phyloP scores from a whole-genome alignment of 2,888 invertebrate species.

The Drosophila multiciliata region DNA sequence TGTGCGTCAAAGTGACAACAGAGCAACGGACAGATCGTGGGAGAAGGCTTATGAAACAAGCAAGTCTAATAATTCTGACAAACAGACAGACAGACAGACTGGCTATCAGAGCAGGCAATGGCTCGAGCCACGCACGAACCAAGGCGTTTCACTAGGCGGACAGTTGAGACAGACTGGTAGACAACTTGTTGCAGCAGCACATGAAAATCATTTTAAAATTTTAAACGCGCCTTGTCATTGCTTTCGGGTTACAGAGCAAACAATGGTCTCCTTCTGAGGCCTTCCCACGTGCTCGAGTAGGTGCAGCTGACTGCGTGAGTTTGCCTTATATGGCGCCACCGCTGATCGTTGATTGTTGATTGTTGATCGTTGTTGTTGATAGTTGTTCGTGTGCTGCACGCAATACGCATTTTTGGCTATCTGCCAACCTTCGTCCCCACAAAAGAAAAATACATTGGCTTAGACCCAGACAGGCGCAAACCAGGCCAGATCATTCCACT shows the following conservation, averaged over 20 bases:
- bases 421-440: constrained; percentile 37
- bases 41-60: constrained; percentile 49
- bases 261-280: constrained; percentile 55
- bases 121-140: constrained; percentile 43
- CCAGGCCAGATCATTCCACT: constrained; percentile 38
- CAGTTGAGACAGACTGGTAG: constrained; percentile 30
- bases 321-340: constrained; percentile 72
- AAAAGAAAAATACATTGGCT: constrained; percentile 52
- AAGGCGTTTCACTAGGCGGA: constrained; percentile 62
- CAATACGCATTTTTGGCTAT: constrained; percentile 74
- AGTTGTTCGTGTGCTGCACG: constrained; percentile 58
- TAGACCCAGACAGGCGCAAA: constrained; percentile 29
- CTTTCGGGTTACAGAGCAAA: constrained; percentile 65
- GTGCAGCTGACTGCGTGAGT: constrained; percentile 69
- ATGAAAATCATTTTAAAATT: constrained; percentile 78
- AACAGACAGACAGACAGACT: constrained; percentile 5
- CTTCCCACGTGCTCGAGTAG: constrained; percentile 51
- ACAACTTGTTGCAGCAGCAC: constrained; percentile 58
- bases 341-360: constrained; percentile 18
- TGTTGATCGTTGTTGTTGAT: constrained; percentile 7
- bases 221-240: constrained; percentile 72
- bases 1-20: constrained; percentile 54
- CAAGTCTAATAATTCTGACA: constrained; percentile 36
- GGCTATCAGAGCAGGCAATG: constrained; percentile 14
- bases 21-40: constrained; percentile 78